Base-by-base conservation (phyloP, 2,888 invertebrate genomes). In the Dione juno region DNA sequence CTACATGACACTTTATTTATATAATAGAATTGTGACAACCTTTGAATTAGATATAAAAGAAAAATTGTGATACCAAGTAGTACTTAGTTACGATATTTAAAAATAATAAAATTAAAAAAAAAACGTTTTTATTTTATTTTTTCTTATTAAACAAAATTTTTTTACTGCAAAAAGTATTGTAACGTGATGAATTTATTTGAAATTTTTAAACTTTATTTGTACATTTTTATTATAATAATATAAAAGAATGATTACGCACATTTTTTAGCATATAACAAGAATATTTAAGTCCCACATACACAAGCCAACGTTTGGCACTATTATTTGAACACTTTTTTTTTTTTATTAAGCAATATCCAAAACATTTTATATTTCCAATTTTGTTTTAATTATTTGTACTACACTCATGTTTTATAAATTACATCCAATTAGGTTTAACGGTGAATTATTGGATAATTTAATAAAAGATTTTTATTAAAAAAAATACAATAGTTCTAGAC, bases 221-320 rank as follows among this genome's bases (percentile, higher is more conserved):
- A 37, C 54, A 54, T 37, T 35, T 35, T n/a, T 53, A 28, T 28
- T 21, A 8, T 13, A 14, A 8, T 13, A 14, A 53, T 13, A 58
- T 58, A 8, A 58, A 58, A 19, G 19, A 19, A 58, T 58, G 13
- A 21, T 35, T 28, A 28, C 11, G 11, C 21, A 45, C 9, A n/a
- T 28, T 57, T 45, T 52, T 65, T 28, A n/a, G 14, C 10, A 28
- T 35, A 57, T n/a, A 57, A 48, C n/a, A 21, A 19, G 48, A 80
- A 69, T 73, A 74, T 78, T 70, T 77, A 52, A 75, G 69, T 74
- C 64, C 67, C 52, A 21, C 58, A 71, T 52, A 61, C 57, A 53
- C 54, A 66, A 43, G 86, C 89, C 88, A 86, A 82, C 78, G 86
- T 69, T 90, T 90, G 90, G 90, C 90, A 90, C 89, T 86, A 76